These are phyloP conservation scores for Pachymerium ferrugineum DNA, from an alignment of 2,888 invertebrate species.

Conservation along the genomic window DNA sequence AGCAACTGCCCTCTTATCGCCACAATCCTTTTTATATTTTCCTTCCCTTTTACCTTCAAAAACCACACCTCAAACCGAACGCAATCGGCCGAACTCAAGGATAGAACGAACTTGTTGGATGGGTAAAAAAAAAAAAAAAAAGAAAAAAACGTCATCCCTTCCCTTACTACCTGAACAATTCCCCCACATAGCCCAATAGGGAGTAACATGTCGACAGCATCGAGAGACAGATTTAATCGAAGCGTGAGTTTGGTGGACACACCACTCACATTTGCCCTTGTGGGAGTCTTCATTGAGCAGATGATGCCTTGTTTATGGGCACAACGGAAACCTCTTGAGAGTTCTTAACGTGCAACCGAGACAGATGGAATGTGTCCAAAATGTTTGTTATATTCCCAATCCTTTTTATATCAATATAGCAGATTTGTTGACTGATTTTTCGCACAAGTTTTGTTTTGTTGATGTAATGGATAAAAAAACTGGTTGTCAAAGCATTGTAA, in stretches of 20 bases:
- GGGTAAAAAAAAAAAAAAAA: background rate
- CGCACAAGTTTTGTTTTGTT: too few species aligned
- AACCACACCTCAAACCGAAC: background rate
- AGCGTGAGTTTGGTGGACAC: conserved; percentile 27
- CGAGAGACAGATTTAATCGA: conserved; percentile 24
- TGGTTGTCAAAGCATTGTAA: too few species aligned
- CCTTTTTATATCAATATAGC: too few species aligned
- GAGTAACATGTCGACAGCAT: conserved; percentile 15
- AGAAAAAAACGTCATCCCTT: too few species aligned
- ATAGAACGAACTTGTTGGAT: conserved; percentile 6
- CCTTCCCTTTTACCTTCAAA: background rate
- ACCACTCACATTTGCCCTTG: conserved; percentile 11
- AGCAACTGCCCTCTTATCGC: background rate
- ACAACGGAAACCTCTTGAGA: conserved; percentile 4
- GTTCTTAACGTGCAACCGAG: background rate
- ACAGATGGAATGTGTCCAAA: background rate
- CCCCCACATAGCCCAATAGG: background rate
- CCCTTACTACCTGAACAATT: too few species aligned
- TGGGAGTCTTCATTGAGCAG: conserved; percentile 16
- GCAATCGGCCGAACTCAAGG: background rate
- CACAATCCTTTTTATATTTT: too few species aligned
- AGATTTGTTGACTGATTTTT: too few species aligned
- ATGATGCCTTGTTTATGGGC: conserved; percentile 23
- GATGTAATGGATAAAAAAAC: too few species aligned
- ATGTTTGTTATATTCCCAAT: background rate